Conservation (phyloP, 2,113 vertebrate genomes). For the Heptranchias perlo region DNA sequence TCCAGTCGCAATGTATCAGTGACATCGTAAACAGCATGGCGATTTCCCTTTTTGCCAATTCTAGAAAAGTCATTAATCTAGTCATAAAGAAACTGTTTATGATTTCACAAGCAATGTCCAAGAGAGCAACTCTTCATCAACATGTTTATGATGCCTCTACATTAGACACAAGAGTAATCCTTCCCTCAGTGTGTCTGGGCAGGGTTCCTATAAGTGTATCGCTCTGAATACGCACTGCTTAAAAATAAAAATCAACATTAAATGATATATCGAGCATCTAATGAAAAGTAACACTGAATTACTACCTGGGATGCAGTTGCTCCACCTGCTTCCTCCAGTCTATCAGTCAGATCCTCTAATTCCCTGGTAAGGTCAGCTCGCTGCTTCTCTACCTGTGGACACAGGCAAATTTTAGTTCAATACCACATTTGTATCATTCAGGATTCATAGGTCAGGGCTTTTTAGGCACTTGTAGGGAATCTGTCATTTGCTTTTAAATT, state of each 20-base stretch:
- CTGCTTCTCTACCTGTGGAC: slow-evolving; percentile 63
- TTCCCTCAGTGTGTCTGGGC: neutral
- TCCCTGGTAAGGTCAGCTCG: slow-evolving; percentile 62
- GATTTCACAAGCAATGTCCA: neutral
- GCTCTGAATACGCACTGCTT: neutral
- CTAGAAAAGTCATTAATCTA: neutral
- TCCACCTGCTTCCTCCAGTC: slow-evolving; percentile 67
- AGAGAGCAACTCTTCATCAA: neutral
- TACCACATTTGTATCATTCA: neutral
- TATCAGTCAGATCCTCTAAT: slow-evolving; percentile 64
- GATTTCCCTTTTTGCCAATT: neutral
- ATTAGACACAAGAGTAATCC: neutral
- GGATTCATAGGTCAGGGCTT: neutral
- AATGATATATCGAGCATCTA: neutral
- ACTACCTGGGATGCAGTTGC: slow-evolving; percentile 62
- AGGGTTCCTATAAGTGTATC: neutral
- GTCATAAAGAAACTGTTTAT: neutral
- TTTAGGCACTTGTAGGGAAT: neutral
- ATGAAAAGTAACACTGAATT: neutral
- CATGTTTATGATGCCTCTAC: neutral
- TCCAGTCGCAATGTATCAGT: neutral
- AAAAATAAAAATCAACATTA: neutral
- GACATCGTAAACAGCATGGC: neutral
- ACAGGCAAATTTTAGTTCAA: neutral
- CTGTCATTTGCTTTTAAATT: neutral